Base-by-base conservation (phyloP, 2,797 vertebrate species). In the Erpetoichthys calabaricus region DNA sequence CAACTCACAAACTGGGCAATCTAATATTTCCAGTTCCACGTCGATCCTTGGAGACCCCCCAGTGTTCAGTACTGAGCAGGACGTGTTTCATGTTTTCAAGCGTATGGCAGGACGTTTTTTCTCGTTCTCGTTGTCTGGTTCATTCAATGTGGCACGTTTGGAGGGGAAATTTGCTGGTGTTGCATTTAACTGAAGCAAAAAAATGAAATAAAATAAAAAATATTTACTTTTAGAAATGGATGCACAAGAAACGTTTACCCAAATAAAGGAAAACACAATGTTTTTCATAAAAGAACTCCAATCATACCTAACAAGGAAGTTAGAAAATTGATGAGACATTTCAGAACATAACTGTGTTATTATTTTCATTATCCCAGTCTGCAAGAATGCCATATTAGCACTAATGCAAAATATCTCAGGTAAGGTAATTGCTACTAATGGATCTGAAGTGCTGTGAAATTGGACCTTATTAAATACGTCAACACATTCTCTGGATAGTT, bases 351-450 rank as follows among this genome's bases (percentile, higher is more conserved):
- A 68, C 68, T 68, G 68, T 70, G 59, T 65, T 71, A 75, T 88
- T 80, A 87, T 86, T 86, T 75, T 85, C 84, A 90, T 90, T 89
- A 88, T 82, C 80, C 68, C 79, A 80, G 81, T 86, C 85, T 83
- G 77, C 75, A 90, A 90, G 87, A 90, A 90, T 88, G 85, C 81
- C 65, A 71, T 74, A 78, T 80, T 86, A 83, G 81, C 86, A 87
- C 83, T 82, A 85, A 86, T 83, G 85, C 82, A 87, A 85, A 87
- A 86, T 83, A 87, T 81, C 83, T 85, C 79, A 70, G 81, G 77
- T 76, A 84, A 83, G 80, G 82, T 88, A 86, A 86, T 88, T 86
- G 83, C 81, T 75, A 80, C 81, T 86, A 86, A 88, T 86, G 84
- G 84, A 85, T 85, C 63, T 88, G 81, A 86, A 88, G 84, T 86